Base-by-base conservation (phyloP, 1,140 invertebrate genomes). In the Lanistes nyassanus region DNA sequence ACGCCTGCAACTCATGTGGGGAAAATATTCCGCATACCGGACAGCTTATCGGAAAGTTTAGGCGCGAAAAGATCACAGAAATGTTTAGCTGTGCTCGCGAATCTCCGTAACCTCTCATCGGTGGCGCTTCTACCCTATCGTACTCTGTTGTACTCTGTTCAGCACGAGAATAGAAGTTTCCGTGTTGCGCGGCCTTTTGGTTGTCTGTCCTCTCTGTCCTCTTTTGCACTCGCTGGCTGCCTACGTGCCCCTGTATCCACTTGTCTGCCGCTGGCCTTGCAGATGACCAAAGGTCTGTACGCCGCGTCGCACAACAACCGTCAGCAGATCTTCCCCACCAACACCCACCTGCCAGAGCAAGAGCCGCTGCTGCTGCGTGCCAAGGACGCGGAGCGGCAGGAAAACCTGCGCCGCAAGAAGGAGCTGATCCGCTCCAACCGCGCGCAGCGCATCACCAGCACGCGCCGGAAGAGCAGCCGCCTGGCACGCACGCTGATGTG, bases 361-460 rank as follows among this genome's bases (percentile, higher is more conserved):
- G 75, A 31, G 68, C 72, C 55, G 21, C 51, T 36, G n/a, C 71
- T 69, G 23, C n/a, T 72, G 58, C 62, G 62, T 29, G 68, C 56
- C 60, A 66, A 58, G 39, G 77, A 79, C 9, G 74, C 72, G 21
- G 80, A 82, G 39, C 77, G 76, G 66, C 82, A 81, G 75, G 85
- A 88, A 55, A 87, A 86, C 68, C 76, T 88, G 7, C 74, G 81
- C 5, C 82, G 81, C 26, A 83, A 83, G 55, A 87, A 87, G 74
- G 85, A 87, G 66, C 75, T 88, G 23, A 86, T 87, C 39, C 82
- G 85, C 76, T 83, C 81, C 76, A 85, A 89, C 77, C 56, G 85
- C 80, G 85, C 85, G 23, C 81, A 82, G 36, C 87, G 89, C 70
- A 82, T 91, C 36, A 86, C 90, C 42, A 86, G 81, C 77, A 79